A percentile compares a stretch with the other conserved stretches of the same genome.
phyloP scores from a whole-genome alignment of 1,140 invertebrate genomes.

The Caenorhabditis inopinata region DNA sequence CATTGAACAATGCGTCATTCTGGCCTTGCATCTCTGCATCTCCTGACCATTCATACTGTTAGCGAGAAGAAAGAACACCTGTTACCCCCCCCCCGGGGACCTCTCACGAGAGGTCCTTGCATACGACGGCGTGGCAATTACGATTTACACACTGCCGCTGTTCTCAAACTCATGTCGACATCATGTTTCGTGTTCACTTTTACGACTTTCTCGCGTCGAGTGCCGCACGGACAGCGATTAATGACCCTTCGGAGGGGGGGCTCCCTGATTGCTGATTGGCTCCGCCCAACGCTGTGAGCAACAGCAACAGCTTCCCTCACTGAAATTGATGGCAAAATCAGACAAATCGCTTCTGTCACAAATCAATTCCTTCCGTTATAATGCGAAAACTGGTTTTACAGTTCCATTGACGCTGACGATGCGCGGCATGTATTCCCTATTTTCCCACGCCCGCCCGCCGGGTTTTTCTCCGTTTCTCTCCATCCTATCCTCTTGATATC shows the following conservation, averaged over 20 bases:
- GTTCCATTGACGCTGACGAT: not conserved
- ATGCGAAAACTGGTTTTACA: not conserved
- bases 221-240: not conserved
- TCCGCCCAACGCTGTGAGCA: not conserved
- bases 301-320: no score
- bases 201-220: not conserved
- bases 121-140: not conserved
- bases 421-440: not conserved
- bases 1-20: not conserved
- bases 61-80: constrained; percentile 46
- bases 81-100: no score
- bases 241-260: no score
- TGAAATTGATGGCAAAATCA: no score
- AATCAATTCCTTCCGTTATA: not conserved
- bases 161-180: not conserved
- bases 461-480: not conserved
- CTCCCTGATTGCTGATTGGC: constrained; percentile 23
- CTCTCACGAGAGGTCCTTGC: no score
- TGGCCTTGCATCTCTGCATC: not conserved
- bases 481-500: no score
- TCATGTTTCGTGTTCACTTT: not conserved
- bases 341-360: not conserved
- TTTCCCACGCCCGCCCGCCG: not conserved
- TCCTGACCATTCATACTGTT: constrained; percentile 12
- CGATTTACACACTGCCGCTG: not conserved